Percentiles rank a stretch among this genome's conserved stretches.
Conservation (phyloP, 2,888 invertebrate species). For the Harpagoxenus sublaevis region DNA sequence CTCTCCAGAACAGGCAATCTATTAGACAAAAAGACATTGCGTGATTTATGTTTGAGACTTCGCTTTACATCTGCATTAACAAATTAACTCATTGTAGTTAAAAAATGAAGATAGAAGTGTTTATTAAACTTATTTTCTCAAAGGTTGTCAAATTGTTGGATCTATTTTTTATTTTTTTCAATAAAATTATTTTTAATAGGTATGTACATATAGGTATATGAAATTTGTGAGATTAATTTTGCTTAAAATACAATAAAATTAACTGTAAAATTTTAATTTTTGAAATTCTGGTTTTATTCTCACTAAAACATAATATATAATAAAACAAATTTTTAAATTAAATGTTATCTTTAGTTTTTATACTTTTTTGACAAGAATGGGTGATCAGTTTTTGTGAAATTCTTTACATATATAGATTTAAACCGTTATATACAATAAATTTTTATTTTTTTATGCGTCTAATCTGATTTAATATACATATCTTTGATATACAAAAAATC, state of each 20-base stretch:
- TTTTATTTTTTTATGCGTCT: not conserved
- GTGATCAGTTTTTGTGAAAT: not conserved
- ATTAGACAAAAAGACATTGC: not conserved
- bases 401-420: not conserved
- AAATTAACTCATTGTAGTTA: not conserved
- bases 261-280: not conserved
- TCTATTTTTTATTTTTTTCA: not conserved
- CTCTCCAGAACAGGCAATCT: not conserved
- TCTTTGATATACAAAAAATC: not conserved
- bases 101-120: not conserved
- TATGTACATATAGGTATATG: not conserved
- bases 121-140: not conserved
- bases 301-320: not conserved
- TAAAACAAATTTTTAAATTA: constrained; percentile 2
- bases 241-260: not conserved
- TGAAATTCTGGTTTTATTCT: not conserved
- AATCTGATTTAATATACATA: not conserved
- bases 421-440: not conserved
- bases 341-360: constrained; percentile 10
- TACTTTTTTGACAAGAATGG: not conserved
- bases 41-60: not conserved
- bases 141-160: not conserved
- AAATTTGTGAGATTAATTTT: not conserved
- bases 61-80: not conserved
- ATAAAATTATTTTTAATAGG: not conserved